Evolutionary conservation across 2,113 vertebrate species (phyloP), one percentile per base, ranked within the genome.

Genomic region (Chloropsis cyanopogon): DNA sequence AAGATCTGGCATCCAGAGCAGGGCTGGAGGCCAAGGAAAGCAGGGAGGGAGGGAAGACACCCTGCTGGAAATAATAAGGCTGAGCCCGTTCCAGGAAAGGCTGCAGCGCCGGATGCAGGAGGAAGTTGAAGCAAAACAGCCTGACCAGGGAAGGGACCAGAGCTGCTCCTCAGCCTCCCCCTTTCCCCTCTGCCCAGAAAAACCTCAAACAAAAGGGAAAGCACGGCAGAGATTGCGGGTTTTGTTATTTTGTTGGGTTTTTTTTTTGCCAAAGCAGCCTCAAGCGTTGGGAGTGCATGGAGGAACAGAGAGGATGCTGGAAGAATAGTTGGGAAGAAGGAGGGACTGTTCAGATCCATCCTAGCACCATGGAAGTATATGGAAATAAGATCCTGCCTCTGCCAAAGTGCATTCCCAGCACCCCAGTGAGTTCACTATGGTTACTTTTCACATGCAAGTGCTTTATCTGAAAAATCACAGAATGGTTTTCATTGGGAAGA

Each of bases 1-100:
- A 77, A 94, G 88, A 88, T 86, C 92, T 96, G 96, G 94, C 90
- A 88, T 13, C 56, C 82, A 59, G 56, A 83, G 75, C 37, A 80
- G 68, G 90, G 71, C 68, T 78, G 1, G 4, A 54, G 68, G 88
- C 90, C 95, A 95, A 82, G 68, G 60, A 61, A 84, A 94, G 70
- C 77, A 92, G 92, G 53, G 69, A 61, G 71, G 65, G 80, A 85
- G 84, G 52, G 70, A 94, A 71, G 90, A 95, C 70, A 66, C 35
- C 33, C 68, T 26, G 2, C 60, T 88, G 85, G 71, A 91, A 95
- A 90, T 68, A 88, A 92, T 82, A 83, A 73, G 25, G 76, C 79
- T 86, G 46, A 94, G 64, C 44, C 64, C 0, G 0, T 70, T 83
- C 82, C 93, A 95, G 85, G 64, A 94, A 94, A 88, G 2, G 42